Evolutionary conservation across 2,797 vertebrate genomes (phyloP), one percentile per base, ranked within the genome.

Genomic region (Periophthalmus magnuspinnatus): DNA sequence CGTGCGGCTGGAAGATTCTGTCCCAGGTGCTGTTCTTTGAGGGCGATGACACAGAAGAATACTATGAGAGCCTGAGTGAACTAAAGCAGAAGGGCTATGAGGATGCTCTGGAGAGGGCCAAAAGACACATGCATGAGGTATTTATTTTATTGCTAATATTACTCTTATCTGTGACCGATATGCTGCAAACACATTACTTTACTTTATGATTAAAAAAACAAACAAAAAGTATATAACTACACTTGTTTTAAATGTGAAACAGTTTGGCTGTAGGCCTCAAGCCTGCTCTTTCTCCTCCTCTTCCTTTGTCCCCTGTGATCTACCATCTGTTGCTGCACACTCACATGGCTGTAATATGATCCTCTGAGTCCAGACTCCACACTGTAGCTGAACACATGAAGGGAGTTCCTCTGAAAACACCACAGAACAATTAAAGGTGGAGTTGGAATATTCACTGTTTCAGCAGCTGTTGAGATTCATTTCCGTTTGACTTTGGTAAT

Each of bases 1-100:
- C 96, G 71, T 98, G 97, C 77, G 97, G 97, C 5, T 99, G 97
- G 97, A 98, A 95, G 91, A 98, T 98, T 69, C 96, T 99, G 2
- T 98, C 95, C 0, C 96, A 96, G 91, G 95, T 99, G 32, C 95
- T 98, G 0, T 99, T 99, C 87, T 92, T 95, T 0, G 96, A 97
- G 81, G 91, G 92, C 2, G 96, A 97, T 24, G 97, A 98, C 86
- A 90, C 95, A 0, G 97, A 99, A 71, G 96, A 98, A 82, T 99
- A 99, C 83, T 99, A 99, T 3, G 97, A 99, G 90, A 99, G 96
- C 78, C 90, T 99, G 77, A 95, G 96, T 10, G 97, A 99, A 84
- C 93, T 99, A 82, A 84, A 96, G 63, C 96, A 95, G 76, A 97
- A 97, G 52, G 97, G 97, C 22, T 97, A 96, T 8, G 96, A 99